Conservation (phyloP, 2,797 vertebrate genomes). For the Cheirogaleus major region DNA sequence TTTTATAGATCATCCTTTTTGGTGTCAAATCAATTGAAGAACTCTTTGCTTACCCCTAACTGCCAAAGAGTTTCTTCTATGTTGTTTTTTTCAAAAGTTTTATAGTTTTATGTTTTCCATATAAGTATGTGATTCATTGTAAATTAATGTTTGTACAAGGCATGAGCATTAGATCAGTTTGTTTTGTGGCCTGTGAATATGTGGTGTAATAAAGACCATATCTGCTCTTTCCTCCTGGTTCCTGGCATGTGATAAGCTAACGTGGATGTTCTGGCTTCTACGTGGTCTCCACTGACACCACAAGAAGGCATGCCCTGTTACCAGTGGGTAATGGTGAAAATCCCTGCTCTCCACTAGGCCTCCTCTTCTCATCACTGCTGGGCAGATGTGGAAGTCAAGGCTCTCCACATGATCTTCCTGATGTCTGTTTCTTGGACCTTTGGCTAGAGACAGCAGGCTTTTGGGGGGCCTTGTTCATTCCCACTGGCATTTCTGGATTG, state of each 20-base stretch:
- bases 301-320: neutral
- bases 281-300: neutral
- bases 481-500: neutral
- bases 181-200: neutral
- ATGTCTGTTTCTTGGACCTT: neutral
- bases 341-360: neutral
- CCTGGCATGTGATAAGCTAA: neutral
- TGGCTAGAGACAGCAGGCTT: neutral
- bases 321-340: neutral
- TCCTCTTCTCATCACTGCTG: neutral
- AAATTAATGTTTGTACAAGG: neutral
- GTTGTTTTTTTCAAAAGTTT: neutral
- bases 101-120: neutral
- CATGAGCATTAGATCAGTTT: neutral
- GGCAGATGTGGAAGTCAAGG: neutral
- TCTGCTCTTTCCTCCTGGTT: neutral
- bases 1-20: neutral
- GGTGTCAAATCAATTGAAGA: neutral
- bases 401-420: neutral
- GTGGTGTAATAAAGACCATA: neutral
- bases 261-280: neutral
- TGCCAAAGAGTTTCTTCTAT: neutral
- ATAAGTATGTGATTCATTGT: neutral
- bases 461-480: neutral
- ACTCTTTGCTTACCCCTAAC: neutral